phyloP scores from a whole-genome alignment of 2,888 invertebrate species.

The Oligia fasciuncula region DNA sequence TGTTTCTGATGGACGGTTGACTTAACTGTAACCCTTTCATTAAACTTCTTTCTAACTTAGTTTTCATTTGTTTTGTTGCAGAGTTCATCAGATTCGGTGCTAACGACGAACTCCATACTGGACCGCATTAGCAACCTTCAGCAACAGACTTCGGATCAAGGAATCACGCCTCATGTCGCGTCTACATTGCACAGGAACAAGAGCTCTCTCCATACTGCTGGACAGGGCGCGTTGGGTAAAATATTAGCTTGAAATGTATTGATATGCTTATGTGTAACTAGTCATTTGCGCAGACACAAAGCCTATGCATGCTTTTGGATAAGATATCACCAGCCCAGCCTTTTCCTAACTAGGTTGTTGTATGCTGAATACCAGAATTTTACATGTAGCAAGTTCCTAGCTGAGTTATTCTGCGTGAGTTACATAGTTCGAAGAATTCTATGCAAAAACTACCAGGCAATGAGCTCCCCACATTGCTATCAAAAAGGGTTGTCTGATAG shows the following conservation, averaged over 20 bases:
- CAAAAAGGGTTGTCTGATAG: too few relatives aligned
- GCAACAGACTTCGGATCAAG: slow-evolving; percentile 74
- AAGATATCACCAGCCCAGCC: too few relatives aligned
- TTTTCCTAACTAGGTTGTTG: too few relatives aligned
- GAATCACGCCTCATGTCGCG: slow-evolving; percentile 72
- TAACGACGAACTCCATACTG: slow-evolving; percentile 84
- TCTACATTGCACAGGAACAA: slow-evolving; percentile 84
- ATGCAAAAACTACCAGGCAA: too few relatives aligned
- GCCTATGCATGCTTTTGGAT: background rate
- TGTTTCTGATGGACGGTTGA: background rate
- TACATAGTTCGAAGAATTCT: too few relatives aligned
- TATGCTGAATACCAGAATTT: too few relatives aligned
- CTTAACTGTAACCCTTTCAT: background rate
- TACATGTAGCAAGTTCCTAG: too few relatives aligned
- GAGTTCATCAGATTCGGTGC: slow-evolving; percentile 91
- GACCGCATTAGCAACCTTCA: slow-evolving; percentile 91
- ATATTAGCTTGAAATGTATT: slow-evolving; percentile 1
- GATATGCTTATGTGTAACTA: background rate
- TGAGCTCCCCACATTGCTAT: too few relatives aligned
- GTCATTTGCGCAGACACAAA: background rate
- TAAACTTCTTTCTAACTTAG: background rate
- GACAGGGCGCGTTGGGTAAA: slow-evolving; percentile 80
- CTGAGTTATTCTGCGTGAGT: too few relatives aligned
- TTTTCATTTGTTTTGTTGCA: slow-evolving; percentile 73
- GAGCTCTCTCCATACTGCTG: slow-evolving; percentile 82